Percentiles rank a stretch among this genome's conserved stretches.
phyloP scores from a whole-genome alignment of 2,888 invertebrate genomes.

The Troides aeacus region DNA sequence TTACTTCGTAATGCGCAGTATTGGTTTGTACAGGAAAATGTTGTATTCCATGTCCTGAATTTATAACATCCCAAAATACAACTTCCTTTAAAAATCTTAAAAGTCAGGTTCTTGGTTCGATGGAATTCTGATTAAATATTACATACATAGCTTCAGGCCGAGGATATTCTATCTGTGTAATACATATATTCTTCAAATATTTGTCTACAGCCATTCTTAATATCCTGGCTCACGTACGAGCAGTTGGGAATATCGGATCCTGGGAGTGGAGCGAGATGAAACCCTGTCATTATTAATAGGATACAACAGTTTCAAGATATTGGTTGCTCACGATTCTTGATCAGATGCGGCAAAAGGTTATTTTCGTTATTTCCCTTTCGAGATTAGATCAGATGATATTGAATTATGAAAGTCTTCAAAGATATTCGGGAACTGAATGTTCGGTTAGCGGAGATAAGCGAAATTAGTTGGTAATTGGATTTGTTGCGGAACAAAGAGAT shows the following conservation, averaged over 20 bases:
- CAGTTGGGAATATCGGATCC: slow-evolving; percentile 11
- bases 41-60: neutral
- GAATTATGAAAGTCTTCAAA: slow-evolving; percentile 17
- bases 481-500: slow-evolving; percentile 12
- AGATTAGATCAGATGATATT: slow-evolving; percentile 23
- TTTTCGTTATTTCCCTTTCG: slow-evolving; percentile 22
- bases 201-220: slow-evolving; percentile 1
- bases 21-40: no score
- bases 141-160: neutral
- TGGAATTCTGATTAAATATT: neutral
- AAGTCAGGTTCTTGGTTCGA: neutral
- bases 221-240: slow-evolving; percentile 13
- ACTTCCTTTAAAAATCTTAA: neutral
- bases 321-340: slow-evolving; percentile 8
- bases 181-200: slow-evolving; percentile 9
- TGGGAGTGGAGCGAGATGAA: slow-evolving; percentile 16
- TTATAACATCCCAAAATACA: neutral
- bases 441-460: slow-evolving; percentile 8
- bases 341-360: slow-evolving; percentile 14
- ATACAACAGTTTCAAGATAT: slow-evolving; percentile 17
- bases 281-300: slow-evolving; percentile 21
- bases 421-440: slow-evolving; percentile 9
- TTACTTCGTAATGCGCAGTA: no score
- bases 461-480: slow-evolving; percentile 24
- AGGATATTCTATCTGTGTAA: slow-evolving; percentile 3